Conservation (phyloP, 2,888 invertebrate species). For the Diarsia rubi region DNA sequence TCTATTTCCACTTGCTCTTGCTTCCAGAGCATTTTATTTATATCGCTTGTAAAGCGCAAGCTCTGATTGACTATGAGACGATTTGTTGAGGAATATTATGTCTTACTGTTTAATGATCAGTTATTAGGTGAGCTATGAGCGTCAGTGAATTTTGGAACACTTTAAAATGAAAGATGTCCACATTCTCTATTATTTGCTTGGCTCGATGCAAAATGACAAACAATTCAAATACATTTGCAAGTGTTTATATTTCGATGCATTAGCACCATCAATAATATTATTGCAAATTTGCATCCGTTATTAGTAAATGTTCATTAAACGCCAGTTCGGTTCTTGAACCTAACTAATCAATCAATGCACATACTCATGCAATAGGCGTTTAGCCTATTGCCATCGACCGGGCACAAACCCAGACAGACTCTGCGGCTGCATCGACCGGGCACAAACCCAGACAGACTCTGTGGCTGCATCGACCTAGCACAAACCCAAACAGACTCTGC, state of each 20-base stretch:
- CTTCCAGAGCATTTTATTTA: constrained; percentile 79
- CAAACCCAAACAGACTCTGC: neutral
- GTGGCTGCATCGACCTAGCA: neutral
- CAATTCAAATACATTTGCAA: neutral
- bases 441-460: too few species aligned
- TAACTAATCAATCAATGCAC: too few species aligned
- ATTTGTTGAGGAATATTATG: constrained; percentile 12
- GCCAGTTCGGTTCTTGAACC: neutral
- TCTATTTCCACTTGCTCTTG: constrained; percentile 80
- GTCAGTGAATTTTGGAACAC: neutral
- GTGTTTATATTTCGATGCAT: neutral
- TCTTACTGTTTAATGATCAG: neutral
- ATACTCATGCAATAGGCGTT: too few species aligned
- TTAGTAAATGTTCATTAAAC: neutral
- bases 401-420: neutral
- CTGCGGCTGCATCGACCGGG: neutral
- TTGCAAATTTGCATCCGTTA: neutral
- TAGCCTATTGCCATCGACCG: neutral
- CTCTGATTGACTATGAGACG: constrained; percentile 24
- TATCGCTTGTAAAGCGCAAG: constrained; percentile 37
- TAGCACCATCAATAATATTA: neutral
- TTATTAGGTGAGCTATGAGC: neutral
- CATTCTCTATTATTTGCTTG: neutral
- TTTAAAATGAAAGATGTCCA: neutral
- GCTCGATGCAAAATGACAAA: neutral